Evolutionary conservation across 1,140 invertebrate species (phyloP), one percentile per base, ranked within the genome.

Genomic region (Macrosteles quadrilineatus): DNA sequence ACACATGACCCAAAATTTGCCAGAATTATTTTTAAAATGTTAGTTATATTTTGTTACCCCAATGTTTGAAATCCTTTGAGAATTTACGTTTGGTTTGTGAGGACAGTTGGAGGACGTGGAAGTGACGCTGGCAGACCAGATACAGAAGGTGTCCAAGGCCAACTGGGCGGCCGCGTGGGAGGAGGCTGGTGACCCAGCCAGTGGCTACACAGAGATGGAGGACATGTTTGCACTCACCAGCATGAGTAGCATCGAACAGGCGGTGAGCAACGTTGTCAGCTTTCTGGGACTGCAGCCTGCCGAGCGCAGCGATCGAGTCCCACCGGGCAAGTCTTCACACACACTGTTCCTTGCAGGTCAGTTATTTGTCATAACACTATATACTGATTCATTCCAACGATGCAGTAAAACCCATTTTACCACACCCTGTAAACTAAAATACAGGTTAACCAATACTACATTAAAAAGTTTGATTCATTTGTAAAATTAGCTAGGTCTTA

Each of bases 101-200:
- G 2, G 68, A 0, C 72, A 89, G 86, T 80, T 99, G 45, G 97
- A 99, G 83, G 96, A 99, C 84, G 84, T 99, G 23, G 97, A 98
- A 78, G 82, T 98, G 32, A 87, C 87, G 12, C 83, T 98, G 0
- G 88, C 89, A 1, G 98, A 99, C 84, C 96, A 98, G 81, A 91
- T 99, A 67, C 91, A 96, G 77, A 88, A 91, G 71, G 85, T 93
- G 4, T 88, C 90, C 55, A 93, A 92, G 75, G 91, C 80, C 74
- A 95, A 84, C 75, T 91, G 98, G 75, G 88, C 87, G 31, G 87
- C 87, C 0, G 85, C 88, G 23, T 94, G 92, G 87, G 91, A 92
- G 72, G 81, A 85, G 69, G 87, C 87, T 2, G 79, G 78, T 1
- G 32, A 36, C 32, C 32, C 14, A 14, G 79, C 80, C 27, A 80